Percentiles rank a stretch among this genome's conserved stretches.
These are phyloP conservation scores for Anarsia innoxiella DNA, from an alignment of 2,888 invertebrate species.

Conservation along the genomic window DNA sequence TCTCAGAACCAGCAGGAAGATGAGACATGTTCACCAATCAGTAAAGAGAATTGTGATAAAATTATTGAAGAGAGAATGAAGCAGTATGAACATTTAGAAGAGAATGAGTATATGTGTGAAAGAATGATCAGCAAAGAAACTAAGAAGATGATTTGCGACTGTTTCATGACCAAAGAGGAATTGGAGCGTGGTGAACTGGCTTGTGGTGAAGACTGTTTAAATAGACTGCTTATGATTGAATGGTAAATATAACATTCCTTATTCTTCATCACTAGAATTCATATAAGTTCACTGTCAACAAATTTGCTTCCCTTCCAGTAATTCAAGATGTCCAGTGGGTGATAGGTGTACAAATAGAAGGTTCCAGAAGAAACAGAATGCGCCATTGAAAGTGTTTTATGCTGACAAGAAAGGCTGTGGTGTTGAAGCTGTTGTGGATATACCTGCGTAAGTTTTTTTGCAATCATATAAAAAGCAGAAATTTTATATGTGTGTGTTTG, in stretches of 20 bases:
- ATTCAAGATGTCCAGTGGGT: slow-evolving; percentile 90
- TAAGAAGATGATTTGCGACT: slow-evolving; percentile 96
- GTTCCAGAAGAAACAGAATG: slow-evolving; percentile 92
- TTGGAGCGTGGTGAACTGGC: slow-evolving; percentile 87
- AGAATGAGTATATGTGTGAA: slow-evolving; percentile 90
- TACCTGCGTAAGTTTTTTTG: slow-evolving; percentile 76
- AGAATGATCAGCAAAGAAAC: slow-evolving; percentile 92
- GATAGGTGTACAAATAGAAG: slow-evolving; percentile 95
- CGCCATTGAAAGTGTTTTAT: slow-evolving; percentile 88
- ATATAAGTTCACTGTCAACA: no score
- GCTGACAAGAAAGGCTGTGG: slow-evolving; percentile 98
- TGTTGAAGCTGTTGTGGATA: slow-evolving; percentile 83
- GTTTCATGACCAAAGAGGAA: slow-evolving; percentile 93
- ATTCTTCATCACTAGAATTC: no score
- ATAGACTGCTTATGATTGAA: slow-evolving; percentile 98
- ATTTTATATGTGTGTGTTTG: no score
- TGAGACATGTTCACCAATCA: slow-evolving; percentile 32
- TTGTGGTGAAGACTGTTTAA: slow-evolving; percentile 97
- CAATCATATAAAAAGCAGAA: no score
- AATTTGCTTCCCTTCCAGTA: slow-evolving; percentile 80
- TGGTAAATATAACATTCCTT: no score
- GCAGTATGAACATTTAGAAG: slow-evolving; percentile 86
- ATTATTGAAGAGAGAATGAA: slow-evolving; percentile 77
- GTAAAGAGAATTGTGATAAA: slow-evolving; percentile 62
- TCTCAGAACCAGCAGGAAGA: slow-evolving; percentile 34